These are phyloP conservation scores for Spondyliosoma cantharus DNA, from an alignment of 2,797 vertebrate species.

Conservation along the genomic window DNA sequence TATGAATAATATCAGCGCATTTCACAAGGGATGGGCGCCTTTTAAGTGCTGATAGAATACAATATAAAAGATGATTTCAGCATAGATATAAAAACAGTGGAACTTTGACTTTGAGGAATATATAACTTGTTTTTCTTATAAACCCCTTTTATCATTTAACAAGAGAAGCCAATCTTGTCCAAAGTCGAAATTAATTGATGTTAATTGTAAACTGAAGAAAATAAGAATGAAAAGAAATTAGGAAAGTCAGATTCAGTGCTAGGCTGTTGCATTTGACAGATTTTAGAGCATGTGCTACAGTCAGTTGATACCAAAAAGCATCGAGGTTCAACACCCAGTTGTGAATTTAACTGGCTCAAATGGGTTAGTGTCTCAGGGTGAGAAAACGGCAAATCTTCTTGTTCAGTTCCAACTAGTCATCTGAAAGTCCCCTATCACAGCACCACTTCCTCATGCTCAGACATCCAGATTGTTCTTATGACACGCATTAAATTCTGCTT, in stretches of 20 bases:
- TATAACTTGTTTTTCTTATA: not conserved
- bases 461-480: not conserved
- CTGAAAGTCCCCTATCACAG: too few species aligned
- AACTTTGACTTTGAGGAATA: not conserved
- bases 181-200: not conserved
- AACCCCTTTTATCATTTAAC: too few species aligned
- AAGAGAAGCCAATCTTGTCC: not conserved
- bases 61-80: not conserved
- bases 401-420: constrained; percentile 6
- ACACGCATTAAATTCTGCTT: constrained; percentile 3
- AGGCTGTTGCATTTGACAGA: too few species aligned
- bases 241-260: not conserved
- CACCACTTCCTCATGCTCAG: not conserved
- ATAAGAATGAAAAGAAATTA: not conserved
- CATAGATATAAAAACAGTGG: not conserved
- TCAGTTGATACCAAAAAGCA: not conserved
- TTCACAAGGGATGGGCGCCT: not conserved
- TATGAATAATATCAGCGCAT: constrained; percentile 13
- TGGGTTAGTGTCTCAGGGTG: not conserved
- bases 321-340: not conserved
- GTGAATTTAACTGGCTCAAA: not conserved
- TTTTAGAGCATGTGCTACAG: not conserved
- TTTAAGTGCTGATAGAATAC: not conserved
- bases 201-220: constrained; percentile 2
- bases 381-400: not conserved